Percentiles rank a stretch among this genome's conserved stretches.
These are phyloP conservation scores for Rhabdomys pumilio DNA, from an alignment of 2,797 vertebrate species.

Conservation along the genomic window DNA sequence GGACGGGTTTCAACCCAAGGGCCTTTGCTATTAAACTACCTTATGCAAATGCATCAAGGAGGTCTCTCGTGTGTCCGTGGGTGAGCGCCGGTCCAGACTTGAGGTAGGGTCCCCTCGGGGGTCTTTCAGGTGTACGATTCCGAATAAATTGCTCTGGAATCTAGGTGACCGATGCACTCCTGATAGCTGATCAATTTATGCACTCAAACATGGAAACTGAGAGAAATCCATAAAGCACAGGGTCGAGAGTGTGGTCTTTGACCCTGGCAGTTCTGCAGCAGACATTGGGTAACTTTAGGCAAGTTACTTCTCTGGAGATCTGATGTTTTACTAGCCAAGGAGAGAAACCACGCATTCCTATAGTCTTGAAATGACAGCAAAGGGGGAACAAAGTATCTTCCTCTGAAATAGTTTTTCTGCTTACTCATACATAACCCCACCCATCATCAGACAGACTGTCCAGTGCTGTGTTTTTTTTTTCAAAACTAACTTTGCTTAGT, in stretches of 20 bases:
- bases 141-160: background rate
- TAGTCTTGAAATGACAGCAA: background rate
- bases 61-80: no score
- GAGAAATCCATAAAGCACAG: no score
- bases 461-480: constrained; percentile 4
- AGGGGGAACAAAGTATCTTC: background rate
- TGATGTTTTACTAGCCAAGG: background rate
- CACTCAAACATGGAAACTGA: background rate
- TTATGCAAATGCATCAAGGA: no score
- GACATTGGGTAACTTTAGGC: background rate
- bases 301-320: background rate
- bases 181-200: background rate
- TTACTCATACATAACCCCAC: no score
- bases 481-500: constrained; percentile 23
- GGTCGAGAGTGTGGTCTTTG: background rate
- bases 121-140: constrained; percentile 29
- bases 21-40: no score
- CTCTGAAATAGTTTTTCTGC: constrained; percentile 13
- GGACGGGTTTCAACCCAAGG: no score
- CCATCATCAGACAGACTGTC: background rate
- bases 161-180: background rate
- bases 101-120: no score
- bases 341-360: background rate
- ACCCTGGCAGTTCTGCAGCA: background rate
- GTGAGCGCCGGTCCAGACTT: no score